These are phyloP conservation scores for Elaphurus davidianus DNA, from an alignment of 2,113 vertebrate genomes.

Conservation along the genomic window DNA sequence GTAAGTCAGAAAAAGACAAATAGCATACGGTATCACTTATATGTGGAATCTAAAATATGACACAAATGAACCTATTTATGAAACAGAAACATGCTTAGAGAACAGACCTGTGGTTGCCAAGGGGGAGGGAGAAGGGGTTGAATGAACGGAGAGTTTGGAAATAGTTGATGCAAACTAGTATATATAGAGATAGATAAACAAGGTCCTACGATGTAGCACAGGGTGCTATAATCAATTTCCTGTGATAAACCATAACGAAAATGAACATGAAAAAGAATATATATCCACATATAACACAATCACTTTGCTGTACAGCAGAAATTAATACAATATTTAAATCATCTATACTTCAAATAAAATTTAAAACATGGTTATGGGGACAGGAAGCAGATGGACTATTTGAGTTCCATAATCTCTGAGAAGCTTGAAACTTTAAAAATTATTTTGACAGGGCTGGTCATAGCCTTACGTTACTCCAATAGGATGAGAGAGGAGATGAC, in stretches of 20 bases:
- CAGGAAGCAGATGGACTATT: neutral
- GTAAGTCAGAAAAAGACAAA: neutral
- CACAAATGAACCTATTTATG: neutral
- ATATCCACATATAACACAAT: neutral
- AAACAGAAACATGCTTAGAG: neutral
- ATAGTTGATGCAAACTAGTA: neutral
- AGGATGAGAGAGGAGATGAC: neutral
- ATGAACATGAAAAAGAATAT: neutral
- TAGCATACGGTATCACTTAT: neutral
- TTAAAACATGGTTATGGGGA: neutral
- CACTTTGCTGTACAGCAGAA: neutral
- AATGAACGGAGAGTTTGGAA: neutral
- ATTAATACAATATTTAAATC: neutral
- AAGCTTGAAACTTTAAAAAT: constrained; percentile 23
- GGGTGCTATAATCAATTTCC: neutral
- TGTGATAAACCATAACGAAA: neutral
- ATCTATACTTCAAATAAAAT: neutral
- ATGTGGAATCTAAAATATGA: neutral
- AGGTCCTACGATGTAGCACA: neutral
- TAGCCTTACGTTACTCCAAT: neutral
- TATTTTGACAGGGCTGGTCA: neutral
- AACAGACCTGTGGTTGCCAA: neutral
- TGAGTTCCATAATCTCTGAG: neutral
- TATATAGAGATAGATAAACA: neutral
- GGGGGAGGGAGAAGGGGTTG: neutral